A percentile compares a stretch with the other conserved stretches of the same genome.
These are phyloP conservation scores for Trichoplusia ni DNA, from an alignment of 1,140 invertebrate genomes.

Conservation along the genomic window DNA sequence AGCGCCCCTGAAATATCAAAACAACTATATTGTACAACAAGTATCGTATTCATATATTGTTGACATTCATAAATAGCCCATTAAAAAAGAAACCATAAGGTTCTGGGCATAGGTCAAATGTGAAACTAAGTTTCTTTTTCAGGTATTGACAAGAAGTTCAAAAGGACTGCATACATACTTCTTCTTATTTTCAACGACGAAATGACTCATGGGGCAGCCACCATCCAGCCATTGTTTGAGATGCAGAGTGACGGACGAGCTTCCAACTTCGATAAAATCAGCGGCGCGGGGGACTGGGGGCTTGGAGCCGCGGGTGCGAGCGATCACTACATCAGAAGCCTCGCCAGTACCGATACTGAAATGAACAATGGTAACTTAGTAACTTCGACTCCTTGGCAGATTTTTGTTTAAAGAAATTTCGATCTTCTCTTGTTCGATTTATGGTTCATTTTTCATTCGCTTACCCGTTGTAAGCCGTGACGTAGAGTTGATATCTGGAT, in stretches of 20 bases:
- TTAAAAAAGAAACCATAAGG: too few relatives aligned
- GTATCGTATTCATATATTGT: too few relatives aligned
- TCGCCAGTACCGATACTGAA: conserved; percentile 96
- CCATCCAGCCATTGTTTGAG: conserved; percentile 96
- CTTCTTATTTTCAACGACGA: conserved; percentile 97
- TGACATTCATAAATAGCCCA: too few relatives aligned
- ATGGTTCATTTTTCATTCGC: neutral
- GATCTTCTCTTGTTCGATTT: too few relatives aligned
- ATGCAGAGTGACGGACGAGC: conserved; percentile 94
- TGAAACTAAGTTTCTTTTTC: too few relatives aligned
- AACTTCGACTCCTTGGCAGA: too few relatives aligned
- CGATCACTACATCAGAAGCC: conserved; percentile 92
- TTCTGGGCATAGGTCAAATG: too few relatives aligned
- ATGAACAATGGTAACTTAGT: too few relatives aligned
- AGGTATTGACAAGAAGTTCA: too few relatives aligned
- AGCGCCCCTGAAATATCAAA: conserved; percentile 84
- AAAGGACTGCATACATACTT: conserved; percentile 83
- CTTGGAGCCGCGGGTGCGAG: conserved; percentile 93
- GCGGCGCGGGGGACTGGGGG: conserved; percentile 94
- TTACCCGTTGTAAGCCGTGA: conserved; percentile 94
- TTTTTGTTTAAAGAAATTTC: too few relatives aligned
- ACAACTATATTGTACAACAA: too few relatives aligned
- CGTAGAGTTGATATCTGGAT: conserved; percentile 95
- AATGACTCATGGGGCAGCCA: conserved; percentile 97
- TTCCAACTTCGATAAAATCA: conserved; percentile 95